A percentile compares a stretch with the other conserved stretches of the same genome.
Conservation (phyloP, 2,797 vertebrate species). For the Tragopan temminckii region DNA sequence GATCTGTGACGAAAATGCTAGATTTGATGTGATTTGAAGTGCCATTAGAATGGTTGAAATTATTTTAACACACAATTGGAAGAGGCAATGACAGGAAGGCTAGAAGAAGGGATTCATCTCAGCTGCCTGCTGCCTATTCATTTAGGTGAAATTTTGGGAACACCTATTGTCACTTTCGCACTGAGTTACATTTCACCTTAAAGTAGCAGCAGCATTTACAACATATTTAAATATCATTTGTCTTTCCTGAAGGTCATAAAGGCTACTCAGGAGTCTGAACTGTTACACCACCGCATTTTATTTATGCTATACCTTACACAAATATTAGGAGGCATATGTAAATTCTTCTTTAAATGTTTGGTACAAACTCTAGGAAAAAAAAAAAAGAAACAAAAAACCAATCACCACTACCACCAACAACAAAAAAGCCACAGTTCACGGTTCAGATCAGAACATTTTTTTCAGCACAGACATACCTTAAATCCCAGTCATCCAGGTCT, state of each 20-base stretch:
- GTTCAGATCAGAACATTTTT: not conserved
- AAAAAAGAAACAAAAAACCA: too few relatives aligned
- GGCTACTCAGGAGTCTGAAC: not conserved
- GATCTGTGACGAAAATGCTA: not conserved
- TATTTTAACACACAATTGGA: not conserved
- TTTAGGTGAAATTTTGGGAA: not conserved
- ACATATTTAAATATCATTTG: not conserved
- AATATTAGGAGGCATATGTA: not conserved
- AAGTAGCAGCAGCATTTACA: not conserved
- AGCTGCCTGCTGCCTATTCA: not conserved
- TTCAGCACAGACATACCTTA: conserved; percentile 54
- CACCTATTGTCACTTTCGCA: not conserved
- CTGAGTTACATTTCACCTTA: not conserved
- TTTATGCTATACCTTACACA: not conserved
- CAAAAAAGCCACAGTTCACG: not conserved
- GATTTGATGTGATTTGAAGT: not conserved
- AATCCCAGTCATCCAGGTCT: not conserved
- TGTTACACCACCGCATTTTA: not conserved
- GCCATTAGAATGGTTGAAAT: not conserved
- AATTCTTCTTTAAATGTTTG: not conserved
- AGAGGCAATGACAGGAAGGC: not conserved
- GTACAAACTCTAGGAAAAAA: not conserved
- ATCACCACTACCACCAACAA: not conserved
- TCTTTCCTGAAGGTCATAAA: not conserved
- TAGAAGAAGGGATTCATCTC: not conserved